Base-by-base conservation (phyloP, 2,113 vertebrate genomes). In the Pseudorectes ferrugineus region DNA sequence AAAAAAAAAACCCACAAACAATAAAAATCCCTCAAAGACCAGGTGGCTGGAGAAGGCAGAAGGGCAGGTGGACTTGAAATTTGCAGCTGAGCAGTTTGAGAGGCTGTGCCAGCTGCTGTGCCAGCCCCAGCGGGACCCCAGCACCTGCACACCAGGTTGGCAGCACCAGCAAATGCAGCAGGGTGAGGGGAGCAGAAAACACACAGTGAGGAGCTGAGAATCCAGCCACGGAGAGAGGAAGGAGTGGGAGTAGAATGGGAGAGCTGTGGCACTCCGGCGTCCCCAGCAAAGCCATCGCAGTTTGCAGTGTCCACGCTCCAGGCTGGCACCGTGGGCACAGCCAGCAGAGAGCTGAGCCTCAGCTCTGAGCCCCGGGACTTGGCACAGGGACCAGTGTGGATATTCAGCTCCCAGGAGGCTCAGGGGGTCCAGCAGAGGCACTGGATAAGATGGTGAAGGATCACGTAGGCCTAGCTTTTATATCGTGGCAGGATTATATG, bases 321-420 rank as follows among this genome's bases (percentile, higher is more conserved):
- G 54, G 45, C 58, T 70, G 80, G 68, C 20, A 23, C 3, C 0
- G 0, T 12, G 35, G 9, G 17, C 72, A 14, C 2, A 10, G 3
- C 6, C 17, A 68, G 26, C 58, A 55, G 10, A 12, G 86, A 76
- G 4, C 33, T 2, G 43, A 67, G 57, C 1, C 45, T 33, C 59
- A 55, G 42, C 49, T 35, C 71, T 25, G 42, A 86, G 49, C 40
- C 38, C 43, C 29, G 33, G 74, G 31, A 5, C 26, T 4, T 10
- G 43, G 31, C 35, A 38, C 3, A 0, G 6, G 19, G 33, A 5
- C 1, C 51, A 9, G 9, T 3, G 26, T 33, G 29, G 25, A 3
- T 11, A 25, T 18, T 28, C 62, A 85, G 31, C 83, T 65, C 40
- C 31, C 10, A 14, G 28, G 11, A 18, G 36, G 22, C 63, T 73